A percentile compares a stretch with the other conserved stretches of the same genome.
Conservation (phyloP, 2,797 vertebrate species). For the Fratercula arctica region DNA sequence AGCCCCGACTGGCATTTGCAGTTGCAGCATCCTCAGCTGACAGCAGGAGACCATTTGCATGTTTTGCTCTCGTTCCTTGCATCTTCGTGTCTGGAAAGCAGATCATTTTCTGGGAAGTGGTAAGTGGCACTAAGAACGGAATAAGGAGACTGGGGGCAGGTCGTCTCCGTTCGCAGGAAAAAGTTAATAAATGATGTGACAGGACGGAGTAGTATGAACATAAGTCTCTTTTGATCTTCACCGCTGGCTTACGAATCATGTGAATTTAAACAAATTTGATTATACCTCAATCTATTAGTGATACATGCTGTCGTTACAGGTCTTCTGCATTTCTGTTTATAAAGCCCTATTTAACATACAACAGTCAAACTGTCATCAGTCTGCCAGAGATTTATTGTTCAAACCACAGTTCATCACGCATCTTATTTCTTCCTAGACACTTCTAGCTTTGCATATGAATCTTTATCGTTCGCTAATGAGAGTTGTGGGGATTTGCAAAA, state of each 20-base stretch:
- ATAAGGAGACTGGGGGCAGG: neutral
- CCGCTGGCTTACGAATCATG: neutral
- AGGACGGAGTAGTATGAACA: neutral
- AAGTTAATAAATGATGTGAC: neutral
- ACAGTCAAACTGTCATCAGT: neutral
- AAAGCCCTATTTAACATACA: neutral
- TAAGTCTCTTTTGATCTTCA: constrained; percentile 10
- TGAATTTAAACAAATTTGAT: neutral
- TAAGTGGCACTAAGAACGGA: neutral
- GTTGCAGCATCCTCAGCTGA: neutral
- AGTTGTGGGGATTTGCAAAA: neutral
- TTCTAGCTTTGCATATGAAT: neutral
- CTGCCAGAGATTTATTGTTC: neutral
- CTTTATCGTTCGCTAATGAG: neutral
- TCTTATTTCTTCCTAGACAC: neutral
- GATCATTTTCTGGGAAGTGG: neutral
- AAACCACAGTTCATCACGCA: neutral
- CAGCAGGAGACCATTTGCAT: neutral
- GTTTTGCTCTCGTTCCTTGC: neutral
- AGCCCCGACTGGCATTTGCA: neutral
- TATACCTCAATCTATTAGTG: neutral
- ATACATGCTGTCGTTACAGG: neutral
- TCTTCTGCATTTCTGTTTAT: neutral
- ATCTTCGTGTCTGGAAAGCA: neutral
- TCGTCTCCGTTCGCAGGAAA: neutral